Evolutionary conservation across 2,113 vertebrate species (phyloP).

Genomic region (Rhinoptilus africanus): DNA sequence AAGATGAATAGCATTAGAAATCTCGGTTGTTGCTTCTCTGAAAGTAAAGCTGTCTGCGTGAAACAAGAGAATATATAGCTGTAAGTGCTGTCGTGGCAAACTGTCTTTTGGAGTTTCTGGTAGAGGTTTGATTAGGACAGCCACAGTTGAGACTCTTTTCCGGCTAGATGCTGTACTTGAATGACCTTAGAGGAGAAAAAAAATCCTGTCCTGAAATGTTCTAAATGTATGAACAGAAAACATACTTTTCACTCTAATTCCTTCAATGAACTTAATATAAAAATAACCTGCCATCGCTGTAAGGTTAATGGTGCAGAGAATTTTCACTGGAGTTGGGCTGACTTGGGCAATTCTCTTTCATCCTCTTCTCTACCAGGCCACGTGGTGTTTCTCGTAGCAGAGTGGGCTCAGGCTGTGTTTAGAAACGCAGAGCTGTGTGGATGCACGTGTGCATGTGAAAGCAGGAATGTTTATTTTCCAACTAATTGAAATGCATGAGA

Average conservation of each 20-base stretch:
- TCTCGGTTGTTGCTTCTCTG: not conserved
- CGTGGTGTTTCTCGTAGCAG: not conserved
- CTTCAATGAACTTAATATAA: not conserved
- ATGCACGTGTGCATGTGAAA: not conserved
- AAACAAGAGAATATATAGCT: not conserved
- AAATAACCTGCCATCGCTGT: not conserved
- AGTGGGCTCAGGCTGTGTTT: not conserved
- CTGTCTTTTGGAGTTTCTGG: conserved; percentile 22
- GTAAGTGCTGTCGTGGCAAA: not conserved
- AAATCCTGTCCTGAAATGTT: not conserved
- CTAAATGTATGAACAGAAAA: not conserved
- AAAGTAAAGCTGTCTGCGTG: not conserved
- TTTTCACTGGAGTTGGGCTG: not conserved
- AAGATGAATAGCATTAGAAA: not conserved
- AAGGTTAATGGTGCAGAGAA: not conserved
- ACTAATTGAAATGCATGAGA: not conserved
- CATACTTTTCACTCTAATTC: conserved; percentile 18
- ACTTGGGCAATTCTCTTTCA: not conserved
- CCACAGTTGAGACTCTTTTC: not conserved
- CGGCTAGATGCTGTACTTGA: not conserved
- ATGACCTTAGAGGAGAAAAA: not conserved
- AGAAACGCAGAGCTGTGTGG: not conserved
- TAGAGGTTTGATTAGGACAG: conserved; percentile 6
- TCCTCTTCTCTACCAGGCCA: not conserved
- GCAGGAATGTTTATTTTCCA: not conserved